These are phyloP conservation scores for Diarsia mendica DNA, from an alignment of 2,888 invertebrate genomes.

Conservation along the genomic window DNA sequence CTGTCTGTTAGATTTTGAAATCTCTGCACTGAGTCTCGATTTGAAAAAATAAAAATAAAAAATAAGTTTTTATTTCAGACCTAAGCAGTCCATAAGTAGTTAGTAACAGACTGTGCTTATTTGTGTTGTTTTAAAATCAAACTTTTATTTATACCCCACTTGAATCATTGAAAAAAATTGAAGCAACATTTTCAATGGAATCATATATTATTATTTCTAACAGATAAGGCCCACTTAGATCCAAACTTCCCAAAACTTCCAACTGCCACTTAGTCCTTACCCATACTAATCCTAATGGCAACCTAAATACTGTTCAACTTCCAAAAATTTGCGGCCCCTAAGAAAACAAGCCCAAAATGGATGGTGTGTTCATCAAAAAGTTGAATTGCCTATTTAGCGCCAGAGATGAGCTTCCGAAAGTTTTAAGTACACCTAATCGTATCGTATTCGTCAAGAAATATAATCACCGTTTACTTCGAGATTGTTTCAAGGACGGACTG, in stretches of 20 bases:
- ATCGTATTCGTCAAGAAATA: constrained; percentile 67
- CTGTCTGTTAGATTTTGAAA: neutral
- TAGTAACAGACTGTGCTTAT: too few species aligned
- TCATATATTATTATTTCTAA: neutral
- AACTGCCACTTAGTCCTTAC: neutral
- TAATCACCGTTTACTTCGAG: constrained; percentile 59
- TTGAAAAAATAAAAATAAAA: too few species aligned
- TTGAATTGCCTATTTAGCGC: constrained; percentile 75
- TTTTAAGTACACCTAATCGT: constrained; percentile 66
- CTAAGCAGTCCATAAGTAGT: too few species aligned
- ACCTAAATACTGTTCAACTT: constrained; percentile 13
- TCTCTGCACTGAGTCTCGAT: too few species aligned
- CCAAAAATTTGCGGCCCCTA: constrained; percentile 22
- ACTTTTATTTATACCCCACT: too few species aligned
- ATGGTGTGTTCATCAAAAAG: constrained; percentile 73
- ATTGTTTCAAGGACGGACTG: constrained; percentile 29
- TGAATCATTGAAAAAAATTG: neutral
- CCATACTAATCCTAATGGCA: constrained; percentile 3
- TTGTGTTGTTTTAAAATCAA: too few species aligned
- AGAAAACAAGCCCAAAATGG: constrained; percentile 42
- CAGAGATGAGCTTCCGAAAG: constrained; percentile 65
- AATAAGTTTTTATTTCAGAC: too few species aligned
- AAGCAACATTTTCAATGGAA: neutral
- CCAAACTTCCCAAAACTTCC: constrained; percentile 6
- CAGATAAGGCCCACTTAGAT: neutral